These are phyloP conservation scores for Yasuhikotakia modesta DNA, from an alignment of 2,797 vertebrate species.

Conservation along the genomic window DNA sequence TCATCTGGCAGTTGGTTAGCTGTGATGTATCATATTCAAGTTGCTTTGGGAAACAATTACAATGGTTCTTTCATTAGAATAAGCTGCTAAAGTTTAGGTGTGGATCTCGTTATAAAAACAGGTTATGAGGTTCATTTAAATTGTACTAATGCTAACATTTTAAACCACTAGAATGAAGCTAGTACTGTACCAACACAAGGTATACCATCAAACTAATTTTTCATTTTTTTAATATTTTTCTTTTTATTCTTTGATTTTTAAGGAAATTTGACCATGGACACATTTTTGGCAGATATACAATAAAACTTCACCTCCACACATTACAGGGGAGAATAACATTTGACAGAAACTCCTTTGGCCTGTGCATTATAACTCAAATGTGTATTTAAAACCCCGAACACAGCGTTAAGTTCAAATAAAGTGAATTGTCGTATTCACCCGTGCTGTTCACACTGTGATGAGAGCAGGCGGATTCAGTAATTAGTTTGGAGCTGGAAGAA, in stretches of 20 bases:
- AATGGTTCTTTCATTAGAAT: conserved; percentile 29
- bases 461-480: conserved; percentile 38
- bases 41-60: conserved; percentile 32
- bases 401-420: conserved; percentile 11
- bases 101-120: not conserved
- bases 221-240: too few species aligned
- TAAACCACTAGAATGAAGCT: not conserved
- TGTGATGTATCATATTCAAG: conserved; percentile 9
- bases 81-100: not conserved
- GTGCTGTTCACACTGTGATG: conserved; percentile 18
- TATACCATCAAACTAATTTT: not conserved
- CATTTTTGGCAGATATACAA: too few species aligned
- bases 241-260: too few species aligned
- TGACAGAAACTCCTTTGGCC: not conserved
- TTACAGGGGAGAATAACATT: too few species aligned
- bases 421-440: not conserved
- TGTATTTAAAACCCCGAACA: conserved; percentile 2
- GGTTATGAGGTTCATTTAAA: not conserved
- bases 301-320: too few species aligned
- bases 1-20: conserved; percentile 40
- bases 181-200: not conserved
- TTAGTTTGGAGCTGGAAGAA: conserved; percentile 45
- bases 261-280: too few species aligned
- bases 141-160: not conserved
- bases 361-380: conserved; percentile 5